Evolutionary conservation across 1,140 invertebrate genomes (phyloP).

Genomic region (Hetaerina americana): DNA sequence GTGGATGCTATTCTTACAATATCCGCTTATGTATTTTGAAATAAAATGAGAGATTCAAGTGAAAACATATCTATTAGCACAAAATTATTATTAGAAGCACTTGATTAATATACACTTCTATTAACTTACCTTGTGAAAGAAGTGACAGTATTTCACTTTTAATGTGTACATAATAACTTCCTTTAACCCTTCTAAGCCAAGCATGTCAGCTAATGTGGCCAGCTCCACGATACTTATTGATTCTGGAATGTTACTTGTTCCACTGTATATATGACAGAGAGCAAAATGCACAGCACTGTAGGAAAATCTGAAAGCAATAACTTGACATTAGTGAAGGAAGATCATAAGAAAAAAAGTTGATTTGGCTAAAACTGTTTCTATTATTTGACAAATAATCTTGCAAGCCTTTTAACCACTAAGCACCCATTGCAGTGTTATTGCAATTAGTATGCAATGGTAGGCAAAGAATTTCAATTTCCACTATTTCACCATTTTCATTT

Average conservation of each 20-base stretch:
- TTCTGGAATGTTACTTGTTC: constrained; percentile 69
- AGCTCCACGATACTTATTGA: constrained; percentile 73
- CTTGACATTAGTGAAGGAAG: constrained; percentile 1
- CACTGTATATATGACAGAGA: constrained; percentile 83
- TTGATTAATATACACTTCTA: no score
- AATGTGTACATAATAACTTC: constrained; percentile 77
- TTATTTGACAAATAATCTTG: no score
- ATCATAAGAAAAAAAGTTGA: constrained; percentile 11
- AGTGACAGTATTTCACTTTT: constrained; percentile 80
- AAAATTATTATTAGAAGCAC: no score
- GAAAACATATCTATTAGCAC: no score
- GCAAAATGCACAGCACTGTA: constrained; percentile 77
- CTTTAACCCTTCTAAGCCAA: constrained; percentile 76
- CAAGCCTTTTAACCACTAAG: no score
- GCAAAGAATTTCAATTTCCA: no score
- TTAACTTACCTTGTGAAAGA: constrained; percentile 67
- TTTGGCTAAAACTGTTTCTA: constrained; percentile 1
- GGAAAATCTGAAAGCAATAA: constrained; percentile 46
- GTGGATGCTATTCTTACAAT: no score
- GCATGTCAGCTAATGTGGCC: constrained; percentile 72
- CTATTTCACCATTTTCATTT: no score
- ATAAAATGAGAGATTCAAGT: no score
- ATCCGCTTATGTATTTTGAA: no score
- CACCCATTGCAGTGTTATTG: no score
- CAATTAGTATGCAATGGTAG: no score